Evolutionary conservation across 2,113 vertebrate genomes (phyloP), one percentile per base, ranked within the genome.

Genomic region (Sula dactylatra): DNA sequence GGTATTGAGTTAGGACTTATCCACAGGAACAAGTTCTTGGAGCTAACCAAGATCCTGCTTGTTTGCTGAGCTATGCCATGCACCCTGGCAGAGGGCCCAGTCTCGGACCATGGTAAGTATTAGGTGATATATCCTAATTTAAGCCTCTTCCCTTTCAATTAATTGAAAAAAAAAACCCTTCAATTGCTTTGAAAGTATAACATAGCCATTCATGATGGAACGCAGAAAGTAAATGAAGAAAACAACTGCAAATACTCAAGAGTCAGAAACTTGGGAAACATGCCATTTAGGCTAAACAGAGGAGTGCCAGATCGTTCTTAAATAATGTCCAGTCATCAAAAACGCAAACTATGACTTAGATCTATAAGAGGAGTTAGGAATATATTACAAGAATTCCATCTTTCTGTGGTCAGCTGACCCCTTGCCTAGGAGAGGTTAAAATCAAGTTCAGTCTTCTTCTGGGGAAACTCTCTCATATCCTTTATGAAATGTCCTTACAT

Each of bases 1-100:
- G 3, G 34, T 29, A 31, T 7, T 0, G 2, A 40, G 50, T 25
- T n/a, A 58, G 50, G 49, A 32, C 42, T 56, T 42, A 36, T 1
- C 18, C 31, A 20, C 36, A 20, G 58, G 42, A 80, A 45, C 27
- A 45, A 66, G 44, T 24, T 72, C 52, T 29, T 31, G 67, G 38
- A 52, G 34, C 34, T 38, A 29, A 85, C 45, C 22, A 32, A 65
- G 74, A 50, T 65, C 27, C 58, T 44, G 44, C 58, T 58, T 66
- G 27, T 58, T n/a, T 58, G 31, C 72, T 2, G 4, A 78, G 50
- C 15, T 38, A 14, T 1, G 9, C 45, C 45, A 10, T 72, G 73
- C 38, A 52, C 18, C 16, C 58, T 58, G 27, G 27, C 14, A 79
- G 58, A 65, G 26, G 19, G 32, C 50, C 27, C 50, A 34, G 66